Percentiles rank a stretch among this genome's conserved stretches.
Evolutionary conservation across 2,888 invertebrate genomes (phyloP).

Genomic region (Anaspis maculata): DNA sequence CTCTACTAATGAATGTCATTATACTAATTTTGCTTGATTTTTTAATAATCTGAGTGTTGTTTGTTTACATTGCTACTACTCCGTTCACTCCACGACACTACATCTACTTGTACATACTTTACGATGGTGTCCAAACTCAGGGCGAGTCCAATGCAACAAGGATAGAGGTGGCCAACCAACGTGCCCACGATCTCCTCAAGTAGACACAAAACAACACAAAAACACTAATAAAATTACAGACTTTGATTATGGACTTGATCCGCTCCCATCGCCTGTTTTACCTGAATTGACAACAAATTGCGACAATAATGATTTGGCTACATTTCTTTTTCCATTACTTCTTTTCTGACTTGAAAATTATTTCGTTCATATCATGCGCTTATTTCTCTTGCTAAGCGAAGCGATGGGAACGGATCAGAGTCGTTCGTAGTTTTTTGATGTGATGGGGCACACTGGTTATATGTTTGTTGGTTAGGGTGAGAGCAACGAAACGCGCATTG

Average conservation of each 20-base stretch:
- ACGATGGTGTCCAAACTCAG: slow-evolving; percentile 41
- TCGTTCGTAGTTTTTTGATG: slow-evolving; percentile 7
- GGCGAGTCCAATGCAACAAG: slow-evolving; percentile 90
- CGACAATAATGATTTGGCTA: slow-evolving; percentile 15
- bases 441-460: slow-evolving; percentile 33
- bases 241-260: slow-evolving; percentile 19
- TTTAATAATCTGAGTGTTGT: slow-evolving; percentile 39
- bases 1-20: background rate
- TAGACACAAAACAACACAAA: slow-evolving; percentile 47
- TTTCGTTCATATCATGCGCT: too few species aligned
- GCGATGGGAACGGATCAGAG: too few species aligned
- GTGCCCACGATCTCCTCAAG: slow-evolving; percentile 93
- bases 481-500: slow-evolving; percentile 94
- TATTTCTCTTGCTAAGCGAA: too few species aligned
- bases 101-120: slow-evolving; percentile 21
- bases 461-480: slow-evolving; percentile 57
- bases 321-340: too few species aligned
- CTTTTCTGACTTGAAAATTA: too few species aligned
- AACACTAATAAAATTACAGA: slow-evolving; percentile 26
- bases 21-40: slow-evolving; percentile 17
- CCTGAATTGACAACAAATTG: too few species aligned
- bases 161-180: slow-evolving; percentile 94
- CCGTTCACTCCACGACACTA: slow-evolving; percentile 33
- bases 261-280: slow-evolving; percentile 21
- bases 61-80: slow-evolving; percentile 36